Evolutionary conservation across 2,797 vertebrate species (phyloP), one percentile per base, ranked within the genome.

Genomic region (Selene dorsalis): DNA sequence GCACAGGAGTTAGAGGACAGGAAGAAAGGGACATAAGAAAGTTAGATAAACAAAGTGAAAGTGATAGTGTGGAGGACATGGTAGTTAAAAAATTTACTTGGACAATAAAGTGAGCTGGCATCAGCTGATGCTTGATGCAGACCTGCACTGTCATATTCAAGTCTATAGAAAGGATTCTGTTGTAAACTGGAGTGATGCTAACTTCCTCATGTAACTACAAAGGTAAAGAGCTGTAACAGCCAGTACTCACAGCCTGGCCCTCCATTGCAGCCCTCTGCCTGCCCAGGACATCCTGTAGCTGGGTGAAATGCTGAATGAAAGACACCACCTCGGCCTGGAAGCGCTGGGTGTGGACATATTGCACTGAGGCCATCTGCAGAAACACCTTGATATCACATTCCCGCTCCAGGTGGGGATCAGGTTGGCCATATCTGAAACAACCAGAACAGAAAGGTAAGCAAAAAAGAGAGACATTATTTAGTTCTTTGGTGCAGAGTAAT

Each of bases 321-420:
- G 97, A 94, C 52, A 98, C 96, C 85, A 99, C 96, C 88, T 99
- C 98, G 0, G 96, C 95, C 92, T 99, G 98, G 86, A 99, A 99
- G 63, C 98, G 98, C 92, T 99, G 98, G 0, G 98, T 99, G 79
- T 99, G 98, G 53, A 99, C 96, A 0, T 99, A 99, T 91, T 97
- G 98, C 16, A 99, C 98, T 0, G 98, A 99, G 0, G 98, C 97
- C 98, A 99, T 99, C 68, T 96, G 93, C 2, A 99, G 88, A 39
- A 89, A 96, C 64, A 99, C 94, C 0, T 95, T 95, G 0, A 96
- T 50, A 67, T 99, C 98, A 17, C 94, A 98, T 2, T 98, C 96
- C 13, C 98, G 89, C 79, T 93, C 88, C 28, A 98, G 92, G 71
- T 87, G 68, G 0, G 94, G 95, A 41, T 99, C 98, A 0, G 96